Percentiles rank a stretch among this genome's conserved stretches.
These are phyloP conservation scores for Carcharodon carcharias DNA, from an alignment of 2,797 vertebrate species.

Conservation along the genomic window DNA sequence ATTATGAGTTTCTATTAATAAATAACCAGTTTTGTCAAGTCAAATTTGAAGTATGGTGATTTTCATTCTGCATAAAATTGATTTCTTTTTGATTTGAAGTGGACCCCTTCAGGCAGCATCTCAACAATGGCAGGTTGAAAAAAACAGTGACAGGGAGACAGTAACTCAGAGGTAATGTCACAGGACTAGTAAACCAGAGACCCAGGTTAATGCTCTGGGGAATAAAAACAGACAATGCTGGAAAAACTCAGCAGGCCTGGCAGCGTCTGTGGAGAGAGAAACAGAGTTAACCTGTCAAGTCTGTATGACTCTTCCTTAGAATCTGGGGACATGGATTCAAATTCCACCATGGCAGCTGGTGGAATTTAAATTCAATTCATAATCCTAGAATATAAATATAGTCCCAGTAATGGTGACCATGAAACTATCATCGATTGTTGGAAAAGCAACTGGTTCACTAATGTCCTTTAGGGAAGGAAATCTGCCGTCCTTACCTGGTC, in stretches of 20 bases:
- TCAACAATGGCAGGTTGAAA: neutral
- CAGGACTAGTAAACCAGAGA: neutral
- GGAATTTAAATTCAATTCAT: neutral
- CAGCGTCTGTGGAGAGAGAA: no score
- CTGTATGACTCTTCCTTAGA: no score
- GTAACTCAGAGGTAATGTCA: neutral
- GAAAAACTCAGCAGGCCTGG: no score
- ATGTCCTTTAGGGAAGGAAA: neutral
- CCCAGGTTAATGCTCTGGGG: neutral
- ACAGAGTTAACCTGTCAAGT: no score
- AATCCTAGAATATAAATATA: neutral
- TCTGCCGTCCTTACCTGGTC: neutral
- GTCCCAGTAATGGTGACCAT: neutral
- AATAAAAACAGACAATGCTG: no score
- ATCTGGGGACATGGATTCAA: neutral
- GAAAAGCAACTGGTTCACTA: neutral
- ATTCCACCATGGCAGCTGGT: neutral
- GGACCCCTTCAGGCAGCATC: neutral
- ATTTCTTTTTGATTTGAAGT: neutral
- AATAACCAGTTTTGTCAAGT: slow-evolving; percentile 18
- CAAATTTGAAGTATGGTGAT: neutral
- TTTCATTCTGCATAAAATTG: neutral
- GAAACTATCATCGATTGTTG: neutral
- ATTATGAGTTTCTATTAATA: slow-evolving; percentile 33
- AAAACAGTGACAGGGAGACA: neutral